Conservation (phyloP, 2,888 invertebrate species). For the Ferdinandea cuprea region DNA sequence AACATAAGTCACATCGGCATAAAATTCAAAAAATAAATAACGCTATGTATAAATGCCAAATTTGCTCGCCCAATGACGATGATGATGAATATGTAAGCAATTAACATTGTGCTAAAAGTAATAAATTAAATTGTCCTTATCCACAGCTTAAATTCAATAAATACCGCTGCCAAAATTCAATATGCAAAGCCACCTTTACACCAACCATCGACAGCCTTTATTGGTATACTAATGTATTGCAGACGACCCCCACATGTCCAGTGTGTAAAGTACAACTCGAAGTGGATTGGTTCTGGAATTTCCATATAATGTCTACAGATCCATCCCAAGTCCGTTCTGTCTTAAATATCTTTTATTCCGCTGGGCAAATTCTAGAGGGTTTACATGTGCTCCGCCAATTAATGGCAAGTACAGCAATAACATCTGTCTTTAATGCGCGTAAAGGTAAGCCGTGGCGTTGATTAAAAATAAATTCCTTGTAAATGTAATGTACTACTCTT, state of each 20-base stretch:
- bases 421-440: constrained; percentile 28
- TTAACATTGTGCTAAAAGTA: background rate
- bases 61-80: constrained; percentile 84
- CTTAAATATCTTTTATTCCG: constrained; percentile 6
- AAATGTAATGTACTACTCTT: background rate
- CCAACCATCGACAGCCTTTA: constrained; percentile 61
- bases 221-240: constrained; percentile 63
- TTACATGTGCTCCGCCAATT: constrained; percentile 30
- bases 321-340: background rate
- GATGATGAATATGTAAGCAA: constrained; percentile 78
- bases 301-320: background rate
- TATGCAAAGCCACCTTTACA: constrained; percentile 76
- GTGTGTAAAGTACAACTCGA: constrained; percentile 11
- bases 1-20: constrained; percentile 86
- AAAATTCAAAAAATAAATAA: constrained; percentile 88
- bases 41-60: constrained; percentile 91
- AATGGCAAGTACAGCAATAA: constrained; percentile 20
- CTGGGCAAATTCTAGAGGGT: background rate
- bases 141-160: constrained; percentile 77
- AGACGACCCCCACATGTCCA: constrained; percentile 20
- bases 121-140: background rate
- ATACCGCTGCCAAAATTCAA: constrained; percentile 77
- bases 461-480: background rate
- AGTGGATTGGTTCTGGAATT: constrained; percentile 40
- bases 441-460: constrained; percentile 3